Conservation (phyloP, 2,113 vertebrate genomes). For the Hippoglossus stenolepis region DNA sequence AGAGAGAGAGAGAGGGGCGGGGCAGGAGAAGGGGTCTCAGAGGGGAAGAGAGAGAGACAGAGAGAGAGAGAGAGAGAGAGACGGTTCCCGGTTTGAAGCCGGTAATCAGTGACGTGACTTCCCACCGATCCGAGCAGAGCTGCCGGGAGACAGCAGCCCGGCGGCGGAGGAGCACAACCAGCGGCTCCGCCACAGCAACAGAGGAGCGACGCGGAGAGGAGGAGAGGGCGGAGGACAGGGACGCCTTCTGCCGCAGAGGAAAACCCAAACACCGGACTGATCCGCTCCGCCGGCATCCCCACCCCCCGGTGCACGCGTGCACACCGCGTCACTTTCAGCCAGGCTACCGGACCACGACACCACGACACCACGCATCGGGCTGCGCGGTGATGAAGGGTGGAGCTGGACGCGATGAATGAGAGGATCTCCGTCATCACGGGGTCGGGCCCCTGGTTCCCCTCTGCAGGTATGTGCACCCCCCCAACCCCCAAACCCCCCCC, state of each 20-base stretch:
- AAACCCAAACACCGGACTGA: slow-evolving; percentile 17
- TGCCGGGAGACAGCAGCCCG: slow-evolving; percentile 2
- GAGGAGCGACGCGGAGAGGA: too few species aligned
- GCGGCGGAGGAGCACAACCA: not conserved
- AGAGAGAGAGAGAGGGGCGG: slow-evolving; percentile 35
- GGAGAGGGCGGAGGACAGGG: slow-evolving; percentile 17
- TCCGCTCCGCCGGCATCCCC: slow-evolving; percentile 14
- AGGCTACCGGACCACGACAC: not conserved
- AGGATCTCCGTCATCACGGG: slow-evolving; percentile 50
- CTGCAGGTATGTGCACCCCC: slow-evolving; percentile 48
- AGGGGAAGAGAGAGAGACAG: slow-evolving; percentile 29
- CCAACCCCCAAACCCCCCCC: not conserved
- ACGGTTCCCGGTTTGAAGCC: slow-evolving; percentile 34
- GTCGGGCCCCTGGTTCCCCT: slow-evolving; percentile 13
- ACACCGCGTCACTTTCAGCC: slow-evolving; percentile 27
- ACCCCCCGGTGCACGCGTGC: slow-evolving; percentile 1
- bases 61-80: not conserved
- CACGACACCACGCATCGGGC: not conserved
- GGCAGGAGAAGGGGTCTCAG: slow-evolving; percentile 18
- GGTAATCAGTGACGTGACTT: slow-evolving; percentile 56
- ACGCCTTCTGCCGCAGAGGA: slow-evolving; percentile 58
- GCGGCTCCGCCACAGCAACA: not conserved
- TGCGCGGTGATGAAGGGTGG: slow-evolving; percentile 54
- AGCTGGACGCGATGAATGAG: slow-evolving; percentile 45
- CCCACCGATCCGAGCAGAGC: slow-evolving; percentile 9